A percentile compares a stretch with the other conserved stretches of the same genome.
Conservation (phyloP, 2,113 vertebrate species). For the Agelaius phoeniceus region DNA sequence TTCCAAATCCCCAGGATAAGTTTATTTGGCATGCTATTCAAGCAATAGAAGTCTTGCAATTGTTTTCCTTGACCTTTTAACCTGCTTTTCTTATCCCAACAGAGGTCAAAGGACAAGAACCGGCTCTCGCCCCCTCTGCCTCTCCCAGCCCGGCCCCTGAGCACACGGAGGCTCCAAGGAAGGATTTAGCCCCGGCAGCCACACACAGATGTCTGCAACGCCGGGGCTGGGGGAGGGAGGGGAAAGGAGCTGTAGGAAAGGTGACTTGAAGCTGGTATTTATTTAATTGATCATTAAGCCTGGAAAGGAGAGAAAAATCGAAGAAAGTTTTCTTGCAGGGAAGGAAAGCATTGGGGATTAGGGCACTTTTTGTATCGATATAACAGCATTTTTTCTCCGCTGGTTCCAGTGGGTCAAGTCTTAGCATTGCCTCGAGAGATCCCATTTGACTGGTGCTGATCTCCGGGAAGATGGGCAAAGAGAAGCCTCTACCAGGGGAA, state of each 20-base stretch:
- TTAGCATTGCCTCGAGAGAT: background rate
- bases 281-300: background rate
- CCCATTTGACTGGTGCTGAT: background rate
- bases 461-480: background rate
- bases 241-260: background rate
- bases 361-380: background rate
- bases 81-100: background rate
- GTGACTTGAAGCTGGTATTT: constrained; percentile 5
- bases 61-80: constrained; percentile 62
- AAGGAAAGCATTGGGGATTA: background rate
- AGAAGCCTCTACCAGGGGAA: background rate
- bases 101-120: constrained; percentile 21
- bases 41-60: background rate
- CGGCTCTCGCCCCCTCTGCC: background rate
- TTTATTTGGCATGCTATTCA: constrained; percentile 41
- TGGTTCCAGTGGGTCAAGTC: background rate
- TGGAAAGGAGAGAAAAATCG: background rate
- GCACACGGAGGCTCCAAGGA: background rate
- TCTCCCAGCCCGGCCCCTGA: background rate
- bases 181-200: background rate
- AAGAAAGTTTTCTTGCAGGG: background rate
- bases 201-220: background rate
- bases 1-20: background rate
- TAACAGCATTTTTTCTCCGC: background rate
- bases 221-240: background rate